phyloP scores from a whole-genome alignment of 2,797 vertebrate genomes.

The Rhinoraja longicauda region DNA sequence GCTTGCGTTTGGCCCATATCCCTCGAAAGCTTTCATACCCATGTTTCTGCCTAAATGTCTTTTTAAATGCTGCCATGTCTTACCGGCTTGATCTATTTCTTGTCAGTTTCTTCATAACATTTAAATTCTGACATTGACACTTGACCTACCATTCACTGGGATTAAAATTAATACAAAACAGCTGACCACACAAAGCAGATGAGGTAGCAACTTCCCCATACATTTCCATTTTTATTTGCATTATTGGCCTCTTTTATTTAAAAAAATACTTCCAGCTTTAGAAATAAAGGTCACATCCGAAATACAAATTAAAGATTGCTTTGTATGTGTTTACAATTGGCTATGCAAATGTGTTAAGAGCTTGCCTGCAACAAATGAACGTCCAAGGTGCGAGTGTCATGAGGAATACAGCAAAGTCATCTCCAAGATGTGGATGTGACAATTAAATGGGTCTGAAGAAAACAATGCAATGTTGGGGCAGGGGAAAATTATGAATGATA shows the following conservation, averaged over 20 bases:
- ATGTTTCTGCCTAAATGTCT: no score
- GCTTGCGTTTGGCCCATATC: no score
- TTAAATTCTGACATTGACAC: no score
- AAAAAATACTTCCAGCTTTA: not conserved
- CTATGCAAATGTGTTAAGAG: not conserved
- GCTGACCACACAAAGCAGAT: not conserved
- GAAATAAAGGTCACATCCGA: not conserved
- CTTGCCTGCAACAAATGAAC: not conserved
- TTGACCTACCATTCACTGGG: not conserved
- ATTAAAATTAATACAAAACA: not conserved
- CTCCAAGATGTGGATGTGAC: not conserved
- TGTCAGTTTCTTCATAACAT: no score
- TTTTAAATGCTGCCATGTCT: no score
- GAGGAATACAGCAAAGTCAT: not conserved
- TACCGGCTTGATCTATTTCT: no score
- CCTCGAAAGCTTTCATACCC: no score
- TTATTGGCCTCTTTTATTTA: not conserved
- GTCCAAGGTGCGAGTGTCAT: not conserved
- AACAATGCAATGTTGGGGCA: no score
- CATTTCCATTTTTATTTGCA: not conserved
- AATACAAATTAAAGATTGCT: not conserved
- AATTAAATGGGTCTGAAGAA: not conserved
- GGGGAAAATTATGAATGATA: not conserved
- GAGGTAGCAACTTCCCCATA: not conserved
- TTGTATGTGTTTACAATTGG: not conserved